These are phyloP conservation scores for Malurus splendens DNA, from an alignment of 2,797 vertebrate species.

Conservation along the genomic window DNA sequence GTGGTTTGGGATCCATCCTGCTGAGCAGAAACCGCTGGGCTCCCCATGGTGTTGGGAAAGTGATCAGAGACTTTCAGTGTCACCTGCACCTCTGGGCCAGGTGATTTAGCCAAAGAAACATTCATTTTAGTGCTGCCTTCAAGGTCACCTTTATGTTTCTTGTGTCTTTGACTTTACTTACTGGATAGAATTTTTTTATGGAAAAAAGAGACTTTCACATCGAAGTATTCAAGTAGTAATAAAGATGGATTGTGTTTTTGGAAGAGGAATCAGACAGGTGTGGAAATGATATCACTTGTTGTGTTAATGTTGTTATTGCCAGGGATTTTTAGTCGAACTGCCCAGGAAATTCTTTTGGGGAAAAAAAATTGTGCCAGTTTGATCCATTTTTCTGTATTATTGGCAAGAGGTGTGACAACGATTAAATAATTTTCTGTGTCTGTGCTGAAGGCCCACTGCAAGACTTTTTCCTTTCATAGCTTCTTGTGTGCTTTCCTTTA, in stretches of 20 bases:
- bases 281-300: not conserved
- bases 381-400: not conserved
- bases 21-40: not conserved
- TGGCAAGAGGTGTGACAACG: slow-evolving; percentile 10
- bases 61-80: not conserved
- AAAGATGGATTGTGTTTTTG: not conserved
- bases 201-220: not conserved
- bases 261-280: not conserved
- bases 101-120: not conserved
- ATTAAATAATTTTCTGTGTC: not conserved
- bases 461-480: not conserved
- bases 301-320: not conserved
- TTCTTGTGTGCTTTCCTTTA: not conserved
- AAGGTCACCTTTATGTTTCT: not conserved
- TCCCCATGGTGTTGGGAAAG: not conserved
- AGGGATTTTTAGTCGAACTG: not conserved
- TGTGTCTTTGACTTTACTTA: not conserved
- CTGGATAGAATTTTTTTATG: not conserved
- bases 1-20: not conserved
- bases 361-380: not conserved
- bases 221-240: not conserved
- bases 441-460: not conserved
- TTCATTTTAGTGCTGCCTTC: not conserved
- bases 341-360: not conserved
- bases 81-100: not conserved